Base-by-base conservation (phyloP, 1,140 invertebrate genomes). In the Planococcus citri region DNA sequence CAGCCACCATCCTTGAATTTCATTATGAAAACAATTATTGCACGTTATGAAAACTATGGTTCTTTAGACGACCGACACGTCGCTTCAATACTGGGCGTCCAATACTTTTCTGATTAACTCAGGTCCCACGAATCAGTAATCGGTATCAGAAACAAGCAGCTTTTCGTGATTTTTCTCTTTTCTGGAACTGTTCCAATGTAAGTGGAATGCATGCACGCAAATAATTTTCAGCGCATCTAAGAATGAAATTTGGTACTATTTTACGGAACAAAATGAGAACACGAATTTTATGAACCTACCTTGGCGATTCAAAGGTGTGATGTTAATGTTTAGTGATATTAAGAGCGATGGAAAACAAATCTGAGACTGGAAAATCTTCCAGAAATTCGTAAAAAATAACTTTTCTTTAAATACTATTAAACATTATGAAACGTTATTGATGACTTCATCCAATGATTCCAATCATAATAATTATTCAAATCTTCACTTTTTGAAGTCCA, bases 211-310 rank as follows among this genome's bases (percentile, higher is more conserved):
- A n/a, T n/a, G n/a, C n/a, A 76, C 75, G 10, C 78, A 73, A 14
- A 83, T 76, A 14, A 75, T 76, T 41, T 78, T 73, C 6, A 81
- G 73, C 1, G 82, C 82, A 33, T 82, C 82, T 83, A 73, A 27
- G 78, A n/a, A 68, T 25, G 22, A 64, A 64, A 1, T 24, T 25
- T 27, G 17, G 3, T 24, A 25, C n/a, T n/a, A n/a, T n/a, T n/a
- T n/a, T n/a, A n/a, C n/a, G n/a, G n/a, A n/a, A n/a, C n/a, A n/a
- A n/a, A n/a, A n/a, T n/a, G n/a, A n/a, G n/a, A n/a, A n/a, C n/a
- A n/a, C n/a, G n/a, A n/a, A n/a, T 24, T 24, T 17, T 4, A 25
- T 64, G 22, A 64, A 25, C 60, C 6, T 25, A 64, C 60, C 60
- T 64, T 64, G 10, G 17, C 21, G 60, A 64, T 24, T 14, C 1